These are phyloP conservation scores for Eurytoma californica DNA, from an alignment of 2,888 invertebrate species.

Conservation along the genomic window DNA sequence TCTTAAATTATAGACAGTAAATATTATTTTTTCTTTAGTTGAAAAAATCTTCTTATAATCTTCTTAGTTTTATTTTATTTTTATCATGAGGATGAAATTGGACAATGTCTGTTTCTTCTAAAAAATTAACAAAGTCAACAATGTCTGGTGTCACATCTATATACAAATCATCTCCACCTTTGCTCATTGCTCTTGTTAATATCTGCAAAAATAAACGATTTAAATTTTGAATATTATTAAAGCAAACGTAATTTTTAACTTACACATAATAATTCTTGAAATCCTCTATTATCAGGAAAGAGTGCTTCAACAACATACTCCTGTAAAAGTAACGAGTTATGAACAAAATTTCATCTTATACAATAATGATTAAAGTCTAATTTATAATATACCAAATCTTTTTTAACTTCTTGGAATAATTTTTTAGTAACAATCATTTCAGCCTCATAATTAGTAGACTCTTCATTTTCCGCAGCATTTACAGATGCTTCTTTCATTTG, in stretches of 20 bases:
- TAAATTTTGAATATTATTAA: neutral
- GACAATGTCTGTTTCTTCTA: conserved; percentile 66
- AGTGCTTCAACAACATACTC: conserved; percentile 60
- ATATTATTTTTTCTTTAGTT: conserved; percentile 1
- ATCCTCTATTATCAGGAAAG: conserved; percentile 63
- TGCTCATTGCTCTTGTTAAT: conserved; percentile 61
- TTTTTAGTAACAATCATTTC: conserved; percentile 58
- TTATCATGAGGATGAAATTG: conserved; percentile 66
- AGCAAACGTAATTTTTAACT: conserved; percentile 51
- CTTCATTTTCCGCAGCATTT: conserved; percentile 55
- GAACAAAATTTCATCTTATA: conserved; percentile 1
- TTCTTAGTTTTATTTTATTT: conserved; percentile 64
- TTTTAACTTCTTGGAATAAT: conserved; percentile 62
- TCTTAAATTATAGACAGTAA: neutral
- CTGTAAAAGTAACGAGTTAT: conserved; percentile 58
- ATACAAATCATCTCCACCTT: conserved; percentile 70
- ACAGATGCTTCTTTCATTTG: conserved; percentile 65
- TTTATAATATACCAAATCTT: conserved; percentile 64
- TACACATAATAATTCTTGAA: conserved; percentile 65
- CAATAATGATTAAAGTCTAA: conserved; percentile 2
- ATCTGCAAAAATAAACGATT: conserved; percentile 58
- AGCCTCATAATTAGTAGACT: conserved; percentile 55
- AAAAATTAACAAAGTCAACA: conserved; percentile 60
- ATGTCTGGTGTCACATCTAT: conserved; percentile 60
- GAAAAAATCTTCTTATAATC: conserved; percentile 57